Percentiles rank a stretch among this genome's conserved stretches.
Evolutionary conservation across 2,113 vertebrate genomes (phyloP).

Genomic region (Cnemophilus loriae): DNA sequence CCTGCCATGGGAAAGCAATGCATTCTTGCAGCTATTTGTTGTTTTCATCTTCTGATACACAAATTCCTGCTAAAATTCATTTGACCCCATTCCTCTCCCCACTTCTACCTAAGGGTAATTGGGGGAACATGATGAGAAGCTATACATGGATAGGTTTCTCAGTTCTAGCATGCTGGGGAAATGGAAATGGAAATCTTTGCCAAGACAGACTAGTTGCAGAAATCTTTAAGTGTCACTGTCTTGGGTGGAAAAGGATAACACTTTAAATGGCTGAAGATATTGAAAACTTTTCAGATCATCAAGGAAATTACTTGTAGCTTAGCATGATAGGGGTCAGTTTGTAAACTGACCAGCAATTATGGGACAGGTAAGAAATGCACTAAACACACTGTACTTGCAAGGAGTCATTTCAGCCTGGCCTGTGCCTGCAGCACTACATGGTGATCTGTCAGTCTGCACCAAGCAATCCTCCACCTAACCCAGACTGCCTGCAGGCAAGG

Average conservation of each 20-base stretch:
- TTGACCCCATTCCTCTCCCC: background rate
- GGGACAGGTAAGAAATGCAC: background rate
- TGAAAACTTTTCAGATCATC: background rate
- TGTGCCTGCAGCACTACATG: background rate
- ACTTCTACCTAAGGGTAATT: background rate
- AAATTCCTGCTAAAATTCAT: background rate
- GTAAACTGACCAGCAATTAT: background rate
- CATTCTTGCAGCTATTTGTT: background rate
- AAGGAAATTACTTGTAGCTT: background rate
- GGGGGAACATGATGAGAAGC: background rate
- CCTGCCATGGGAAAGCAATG: background rate
- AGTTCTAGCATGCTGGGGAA: background rate
- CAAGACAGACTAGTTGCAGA: background rate
- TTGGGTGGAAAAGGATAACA: constrained; percentile 3
- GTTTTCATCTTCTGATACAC: background rate
- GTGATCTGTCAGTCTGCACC: background rate
- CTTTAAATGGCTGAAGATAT: background rate
- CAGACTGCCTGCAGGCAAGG: background rate
- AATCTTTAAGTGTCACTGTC: background rate
- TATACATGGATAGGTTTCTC: background rate
- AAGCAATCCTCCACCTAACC: background rate
- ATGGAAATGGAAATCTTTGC: background rate
- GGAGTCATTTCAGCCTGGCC: background rate
- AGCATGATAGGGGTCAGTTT: background rate
- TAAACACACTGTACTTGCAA: background rate